phyloP scores from a whole-genome alignment of 2,888 invertebrate species.

The Agrilus biguttatus region DNA sequence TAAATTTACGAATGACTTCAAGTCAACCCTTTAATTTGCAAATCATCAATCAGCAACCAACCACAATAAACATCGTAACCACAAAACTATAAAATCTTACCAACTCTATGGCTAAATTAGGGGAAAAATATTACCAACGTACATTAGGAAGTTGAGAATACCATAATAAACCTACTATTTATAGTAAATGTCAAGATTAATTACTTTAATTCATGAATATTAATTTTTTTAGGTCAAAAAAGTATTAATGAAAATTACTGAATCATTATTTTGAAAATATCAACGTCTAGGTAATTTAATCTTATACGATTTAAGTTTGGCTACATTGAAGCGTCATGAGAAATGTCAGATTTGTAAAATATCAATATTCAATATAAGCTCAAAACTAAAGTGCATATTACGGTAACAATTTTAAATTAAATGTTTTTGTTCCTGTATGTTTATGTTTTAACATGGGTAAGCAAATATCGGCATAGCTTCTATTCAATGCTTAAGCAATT shows the following conservation, averaged over 20 bases:
- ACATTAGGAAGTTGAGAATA: background rate
- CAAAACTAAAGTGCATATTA: background rate
- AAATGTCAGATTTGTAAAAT: conserved; percentile 7
- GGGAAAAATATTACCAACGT: background rate
- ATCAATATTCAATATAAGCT: background rate
- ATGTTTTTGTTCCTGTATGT: background rate
- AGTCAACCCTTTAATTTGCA: no score
- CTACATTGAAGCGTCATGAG: conserved; percentile 9
- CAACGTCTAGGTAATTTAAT: background rate
- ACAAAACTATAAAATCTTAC: no score
- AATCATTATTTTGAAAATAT: no score
- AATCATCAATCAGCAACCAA: conserved; percentile 1
- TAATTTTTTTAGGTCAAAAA: no score
- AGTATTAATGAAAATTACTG: no score
- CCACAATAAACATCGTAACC: background rate
- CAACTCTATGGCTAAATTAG: no score
- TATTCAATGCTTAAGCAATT: no score
- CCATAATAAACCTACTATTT: no score
- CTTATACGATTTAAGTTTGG: conserved; percentile 4
- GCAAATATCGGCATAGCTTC: no score
- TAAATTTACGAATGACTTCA: no score
- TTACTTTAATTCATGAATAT: no score
- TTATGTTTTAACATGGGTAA: background rate
- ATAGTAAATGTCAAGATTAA: no score
- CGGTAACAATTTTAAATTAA: background rate